Base-by-base conservation (phyloP, 2,113 vertebrate genomes). In the Erpornis zantholeuca region DNA sequence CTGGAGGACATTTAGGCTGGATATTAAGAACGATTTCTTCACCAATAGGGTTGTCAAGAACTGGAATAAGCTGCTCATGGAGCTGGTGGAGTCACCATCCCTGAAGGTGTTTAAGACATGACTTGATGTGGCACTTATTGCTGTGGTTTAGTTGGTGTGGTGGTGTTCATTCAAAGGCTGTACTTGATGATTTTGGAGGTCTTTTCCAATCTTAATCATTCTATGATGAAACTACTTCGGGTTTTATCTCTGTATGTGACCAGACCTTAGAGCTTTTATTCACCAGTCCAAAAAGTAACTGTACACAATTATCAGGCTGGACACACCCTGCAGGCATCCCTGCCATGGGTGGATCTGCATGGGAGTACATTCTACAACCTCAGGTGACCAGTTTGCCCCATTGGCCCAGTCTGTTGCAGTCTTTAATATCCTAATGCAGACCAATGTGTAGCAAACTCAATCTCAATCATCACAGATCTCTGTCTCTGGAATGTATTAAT, bases 41-140 rank as follows among this genome's bases (percentile, higher is more conserved):
- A 36, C 23, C 24, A 44, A 20, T 65, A 52, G 15, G 2, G 3
- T 33, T 73, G 4, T 36, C 12, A 59, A 81, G 10, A 18, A 33
- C 22, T 5, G 21, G 8, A 88, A 44, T 0, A 9, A 18, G 33
- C 22, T 50, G 22, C 4, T 18, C 31, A 44, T 12, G 15, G 12
- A 50, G 15, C 10, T n/a, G 27, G 15, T 11, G 12, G 36, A 28
- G 8, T 44, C 33, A 66, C 36, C 7, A 29, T 29, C 12, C 6
- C 33, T 24, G 52, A 81, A 59, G 7, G 10, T 44, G 12, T n/a
- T 73, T 12, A 59, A 9, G 33, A 66, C 52, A 81, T 0, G 0
- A 14, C 6, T 59, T 28, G 23, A 59, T 7, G 7, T 44, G 33
- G 12, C 10, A 20, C 10, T 29, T 50, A 4, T 5, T 24, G 8